Conservation (phyloP, 2,797 vertebrate genomes). For the Scyliorhinus canicula region DNA sequence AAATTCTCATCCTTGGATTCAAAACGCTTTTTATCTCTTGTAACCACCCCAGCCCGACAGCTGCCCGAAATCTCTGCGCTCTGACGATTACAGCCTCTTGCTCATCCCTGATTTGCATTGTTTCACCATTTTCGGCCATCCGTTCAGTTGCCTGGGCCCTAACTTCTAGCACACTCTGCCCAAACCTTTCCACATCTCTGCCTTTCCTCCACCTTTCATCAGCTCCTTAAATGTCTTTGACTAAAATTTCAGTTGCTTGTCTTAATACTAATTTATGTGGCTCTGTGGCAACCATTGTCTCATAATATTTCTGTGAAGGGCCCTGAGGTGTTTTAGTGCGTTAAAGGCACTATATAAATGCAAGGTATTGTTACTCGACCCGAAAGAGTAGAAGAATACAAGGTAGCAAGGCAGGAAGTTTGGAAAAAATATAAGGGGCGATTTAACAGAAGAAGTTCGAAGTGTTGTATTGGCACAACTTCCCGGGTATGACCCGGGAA, state of each 20-base stretch:
- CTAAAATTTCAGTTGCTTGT: not conserved
- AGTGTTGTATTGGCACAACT: no score
- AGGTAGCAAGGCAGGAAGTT: not conserved
- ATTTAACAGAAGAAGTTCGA: no score
- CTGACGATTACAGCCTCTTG: not conserved
- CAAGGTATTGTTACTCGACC: not conserved
- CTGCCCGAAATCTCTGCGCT: not conserved
- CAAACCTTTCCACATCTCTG: not conserved
- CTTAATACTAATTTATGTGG: not conserved
- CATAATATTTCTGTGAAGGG: not conserved
- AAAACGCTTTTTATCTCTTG: not conserved
- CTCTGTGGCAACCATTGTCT: not conserved
- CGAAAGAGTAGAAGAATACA: not conserved
- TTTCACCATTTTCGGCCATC: not conserved
- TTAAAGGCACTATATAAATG: not conserved
- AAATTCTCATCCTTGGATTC: not conserved
- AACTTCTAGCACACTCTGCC: not conserved
- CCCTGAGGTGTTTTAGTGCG: not conserved
- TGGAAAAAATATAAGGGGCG: not conserved
- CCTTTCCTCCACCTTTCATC: not conserved
- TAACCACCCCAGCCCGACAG: not conserved
- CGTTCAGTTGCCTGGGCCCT: not conserved
- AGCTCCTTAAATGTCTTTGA: not conserved
- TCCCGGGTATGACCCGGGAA: no score
- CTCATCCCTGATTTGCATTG: not conserved